Base-by-base conservation (phyloP, 2,113 vertebrate species). In the Cynocephalus volans region DNA sequence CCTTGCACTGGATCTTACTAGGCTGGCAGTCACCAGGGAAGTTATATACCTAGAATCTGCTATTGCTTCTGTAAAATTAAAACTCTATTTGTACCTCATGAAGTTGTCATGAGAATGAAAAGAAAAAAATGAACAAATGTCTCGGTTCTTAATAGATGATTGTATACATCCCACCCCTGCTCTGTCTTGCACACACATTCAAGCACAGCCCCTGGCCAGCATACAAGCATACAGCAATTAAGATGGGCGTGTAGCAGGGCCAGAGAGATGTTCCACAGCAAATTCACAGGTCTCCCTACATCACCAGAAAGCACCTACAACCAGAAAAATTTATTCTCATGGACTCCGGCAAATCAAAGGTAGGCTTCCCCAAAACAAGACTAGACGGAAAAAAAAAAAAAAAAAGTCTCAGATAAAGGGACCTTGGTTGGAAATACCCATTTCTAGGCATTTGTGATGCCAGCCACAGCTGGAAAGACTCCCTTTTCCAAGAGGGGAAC, bases 401-500 rank as follows among this genome's bases (percentile, higher is more conserved):
- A 56, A 54, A 41, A 26, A 45, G 48, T 41, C 73, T 70, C 72
- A 75, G 88, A 95, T 79, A 67, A 73, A 86, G 36, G 45, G 7
- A 89, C 88, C 85, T 64, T 0, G 0, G 86, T 97, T 33, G n/a
- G 62, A 0, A 0, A 84, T 92, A 87, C 28, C 69, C 93, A 97
- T 96, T 98, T 97, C 83, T 95, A 97, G 97, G 93, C 95, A 96
- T 90, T 88, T 31, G 62, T 45, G 93, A 97, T 0, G 0, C 97
- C 96, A 97, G 8, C 0, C 0, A 1, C 88, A 89, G 87, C 97
- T 98, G 98, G 97, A 97, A 98, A 95, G 54, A 60, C 73, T 90
- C 60, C 36, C 96, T 93, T 84, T 87, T 98, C 89, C 95, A 98
- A 85, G 90, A 98, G 94, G 93, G 98, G 87, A 98, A 98, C 97